Conservation (phyloP, 2,797 vertebrate species). For the Sciaenops ocellatus region DNA sequence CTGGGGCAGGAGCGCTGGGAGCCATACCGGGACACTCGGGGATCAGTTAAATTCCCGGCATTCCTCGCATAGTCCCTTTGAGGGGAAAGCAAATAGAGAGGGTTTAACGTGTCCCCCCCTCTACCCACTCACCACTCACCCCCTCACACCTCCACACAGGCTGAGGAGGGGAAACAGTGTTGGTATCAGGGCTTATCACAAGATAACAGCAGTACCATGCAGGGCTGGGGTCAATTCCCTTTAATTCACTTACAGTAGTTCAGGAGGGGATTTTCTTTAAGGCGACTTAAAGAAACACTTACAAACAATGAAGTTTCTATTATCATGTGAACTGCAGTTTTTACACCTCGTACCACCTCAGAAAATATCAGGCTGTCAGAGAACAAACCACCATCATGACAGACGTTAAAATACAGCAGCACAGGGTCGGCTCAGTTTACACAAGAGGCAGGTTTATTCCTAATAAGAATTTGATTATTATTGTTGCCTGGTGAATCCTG, state of each 20-base stretch:
- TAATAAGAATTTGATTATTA: too few species aligned
- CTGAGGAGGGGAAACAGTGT: constrained; percentile 63
- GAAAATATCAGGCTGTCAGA: too few species aligned
- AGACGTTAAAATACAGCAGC: too few species aligned
- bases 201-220: constrained; percentile 72
- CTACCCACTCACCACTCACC: neutral
- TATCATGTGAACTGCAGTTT: constrained; percentile 23
- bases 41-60: constrained; percentile 79
- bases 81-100: constrained; percentile 79
- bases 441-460: too few species aligned
- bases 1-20: constrained; percentile 62
- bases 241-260: constrained; percentile 49
- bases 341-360: too few species aligned
- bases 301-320: constrained; percentile 37
- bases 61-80: constrained; percentile 81
- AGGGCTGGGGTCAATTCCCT: constrained; percentile 61
- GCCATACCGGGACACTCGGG: constrained; percentile 73
- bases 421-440: too few species aligned
- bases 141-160: constrained; percentile 61
- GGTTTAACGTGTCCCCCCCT: constrained; percentile 60
- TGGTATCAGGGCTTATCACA: constrained; percentile 69
- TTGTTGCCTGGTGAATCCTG: too few species aligned
- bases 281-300: constrained; percentile 21
- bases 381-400: too few species aligned
- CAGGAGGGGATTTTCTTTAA: constrained; percentile 40